Evolutionary conservation across 2,113 vertebrate genomes (phyloP).

Genomic region (Globicephala melas): DNA sequence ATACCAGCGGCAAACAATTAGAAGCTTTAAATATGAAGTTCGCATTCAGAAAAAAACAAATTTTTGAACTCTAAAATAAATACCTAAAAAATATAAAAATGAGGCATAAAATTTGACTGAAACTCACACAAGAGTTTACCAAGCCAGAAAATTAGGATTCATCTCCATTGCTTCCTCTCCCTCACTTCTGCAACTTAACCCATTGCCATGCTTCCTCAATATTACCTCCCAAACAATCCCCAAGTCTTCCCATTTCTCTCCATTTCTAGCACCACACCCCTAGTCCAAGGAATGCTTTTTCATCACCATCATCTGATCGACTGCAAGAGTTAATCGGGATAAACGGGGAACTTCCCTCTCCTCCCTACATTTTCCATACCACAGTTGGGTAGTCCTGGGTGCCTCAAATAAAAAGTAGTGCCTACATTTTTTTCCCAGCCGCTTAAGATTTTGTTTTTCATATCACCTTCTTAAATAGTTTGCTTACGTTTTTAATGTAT

Average conservation of each 20-base stretch:
- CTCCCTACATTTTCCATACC: rapidly evolving
- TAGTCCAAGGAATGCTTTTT: too few species aligned
- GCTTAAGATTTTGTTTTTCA: neutral
- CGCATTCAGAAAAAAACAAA: too few species aligned
- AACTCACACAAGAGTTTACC: neutral
- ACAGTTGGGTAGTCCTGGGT: neutral
- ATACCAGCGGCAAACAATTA: neutral
- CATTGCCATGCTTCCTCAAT: neutral
- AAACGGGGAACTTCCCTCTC: neutral
- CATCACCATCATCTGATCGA: neutral
- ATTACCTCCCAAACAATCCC: neutral
- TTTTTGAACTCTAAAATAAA: neutral
- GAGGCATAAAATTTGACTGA: neutral
- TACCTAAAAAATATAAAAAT: neutral
- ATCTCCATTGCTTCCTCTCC: neutral
- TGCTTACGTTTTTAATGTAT: neutral
- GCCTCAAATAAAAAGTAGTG: neutral
- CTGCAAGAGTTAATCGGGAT: too few species aligned
- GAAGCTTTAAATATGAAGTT: neutral
- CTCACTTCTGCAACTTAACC: neutral
- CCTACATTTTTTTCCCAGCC: neutral
- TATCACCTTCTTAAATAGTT: neutral
- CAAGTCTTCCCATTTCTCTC: neutral
- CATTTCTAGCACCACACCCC: too few species aligned
- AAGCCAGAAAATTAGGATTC: neutral